Evolutionary conservation across 35 echinoderm and acorn worm species (phyloP).

Genomic region (Eucidaris tribuloides): DNA sequence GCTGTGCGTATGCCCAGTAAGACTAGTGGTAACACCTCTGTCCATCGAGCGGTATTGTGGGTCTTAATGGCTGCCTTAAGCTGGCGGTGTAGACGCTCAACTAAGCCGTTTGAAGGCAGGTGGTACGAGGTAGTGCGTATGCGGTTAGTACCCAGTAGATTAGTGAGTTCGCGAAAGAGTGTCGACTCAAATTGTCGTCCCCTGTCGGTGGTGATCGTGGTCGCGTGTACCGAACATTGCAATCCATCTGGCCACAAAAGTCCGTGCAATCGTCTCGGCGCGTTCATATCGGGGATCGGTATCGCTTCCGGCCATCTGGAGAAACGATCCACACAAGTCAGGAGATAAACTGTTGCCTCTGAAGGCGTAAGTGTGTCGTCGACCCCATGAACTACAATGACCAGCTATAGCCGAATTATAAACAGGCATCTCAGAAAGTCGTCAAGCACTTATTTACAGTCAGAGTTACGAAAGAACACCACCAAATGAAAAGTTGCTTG

Average conservation of each 20-base stretch:
- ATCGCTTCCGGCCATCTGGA: constrained; percentile 44
- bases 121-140: too few relatives aligned
- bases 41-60: constrained; percentile 8
- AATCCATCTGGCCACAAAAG: constrained; percentile 7
- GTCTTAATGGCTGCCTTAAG: constrained; percentile 50
- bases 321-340: constrained; percentile 30
- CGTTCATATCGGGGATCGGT: constrained; percentile 24
- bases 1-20: constrained; percentile 56
- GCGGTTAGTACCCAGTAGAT: constrained; percentile 2
- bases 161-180: background rate
- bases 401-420: too few relatives aligned
- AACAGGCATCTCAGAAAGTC: too few relatives aligned
- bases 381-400: too few relatives aligned
- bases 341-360: background rate
- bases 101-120: constrained; percentile 20
- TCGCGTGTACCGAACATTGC: constrained; percentile 10
- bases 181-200: constrained; percentile 26
- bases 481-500: too few relatives aligned
- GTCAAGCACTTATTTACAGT: too few relatives aligned
- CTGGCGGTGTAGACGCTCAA: constrained; percentile 48
- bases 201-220: constrained; percentile 29
- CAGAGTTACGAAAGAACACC: too few relatives aligned
- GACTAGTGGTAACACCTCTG: constrained; percentile 34
- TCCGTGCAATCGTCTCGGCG: constrained; percentile 15
- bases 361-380: constrained; percentile 10